Percentiles rank a stretch among this genome's conserved stretches.
Evolutionary conservation across 1,140 invertebrate genomes (phyloP).

Genomic region (Maniola jurtina): DNA sequence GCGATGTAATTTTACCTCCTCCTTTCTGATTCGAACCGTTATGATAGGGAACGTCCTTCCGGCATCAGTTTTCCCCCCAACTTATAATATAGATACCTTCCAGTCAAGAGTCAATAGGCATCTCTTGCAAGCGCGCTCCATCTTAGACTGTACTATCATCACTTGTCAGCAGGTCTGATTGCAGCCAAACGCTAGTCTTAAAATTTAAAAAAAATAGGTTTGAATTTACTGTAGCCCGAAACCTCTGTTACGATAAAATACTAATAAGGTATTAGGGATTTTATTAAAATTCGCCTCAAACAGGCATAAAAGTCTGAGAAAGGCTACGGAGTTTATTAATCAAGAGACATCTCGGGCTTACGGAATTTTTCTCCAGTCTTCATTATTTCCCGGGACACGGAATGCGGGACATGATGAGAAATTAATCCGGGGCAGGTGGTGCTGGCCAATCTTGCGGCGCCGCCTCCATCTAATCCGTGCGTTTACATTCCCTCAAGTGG

Average conservation of each 20-base stretch:
- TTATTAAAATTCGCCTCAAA: slow-evolving; percentile 19
- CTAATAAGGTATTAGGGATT: slow-evolving; percentile 17
- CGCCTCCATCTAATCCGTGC: slow-evolving; percentile 41
- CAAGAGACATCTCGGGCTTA: slow-evolving; percentile 55
- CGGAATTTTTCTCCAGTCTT: slow-evolving; percentile 68
- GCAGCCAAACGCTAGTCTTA: no score
- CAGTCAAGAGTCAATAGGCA: no score
- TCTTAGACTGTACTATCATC: no score
- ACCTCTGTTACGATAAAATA: slow-evolving; percentile 19
- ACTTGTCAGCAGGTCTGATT: no score
- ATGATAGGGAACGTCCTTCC: no score
- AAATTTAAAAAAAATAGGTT: background rate
- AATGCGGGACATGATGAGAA: slow-evolving; percentile 62
- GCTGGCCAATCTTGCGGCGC: slow-evolving; percentile 56
- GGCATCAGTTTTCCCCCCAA: no score
- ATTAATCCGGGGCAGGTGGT: slow-evolving; percentile 72
- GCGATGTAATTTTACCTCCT: no score
- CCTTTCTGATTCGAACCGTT: no score
- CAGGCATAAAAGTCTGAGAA: slow-evolving; percentile 18
- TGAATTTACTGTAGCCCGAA: background rate
- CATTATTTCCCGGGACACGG: slow-evolving; percentile 60
- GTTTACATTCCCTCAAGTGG: slow-evolving; percentile 25
- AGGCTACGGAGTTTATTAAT: slow-evolving; percentile 63
- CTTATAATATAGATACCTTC: no score
- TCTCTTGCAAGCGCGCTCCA: no score